These are phyloP conservation scores for Brachyptera risi DNA, from an alignment of 2,888 invertebrate species.

Conservation along the genomic window DNA sequence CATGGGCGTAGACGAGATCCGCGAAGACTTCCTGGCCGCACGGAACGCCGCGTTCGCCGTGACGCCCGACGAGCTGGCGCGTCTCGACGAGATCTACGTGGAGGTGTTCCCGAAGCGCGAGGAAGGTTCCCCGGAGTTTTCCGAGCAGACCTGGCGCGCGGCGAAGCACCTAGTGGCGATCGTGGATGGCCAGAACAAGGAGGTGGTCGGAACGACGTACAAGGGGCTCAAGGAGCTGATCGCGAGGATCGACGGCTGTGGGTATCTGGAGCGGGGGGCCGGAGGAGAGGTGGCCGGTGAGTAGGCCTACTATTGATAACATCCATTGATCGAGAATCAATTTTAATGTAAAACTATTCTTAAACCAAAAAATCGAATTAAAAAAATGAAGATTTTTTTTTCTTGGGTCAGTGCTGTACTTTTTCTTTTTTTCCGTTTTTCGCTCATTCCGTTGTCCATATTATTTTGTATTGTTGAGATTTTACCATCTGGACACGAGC, in stretches of 20 bases:
- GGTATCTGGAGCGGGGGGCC: background rate
- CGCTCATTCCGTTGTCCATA: too few relatives aligned
- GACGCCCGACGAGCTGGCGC: slow-evolving; percentile 67
- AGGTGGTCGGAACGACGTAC: slow-evolving; percentile 75
- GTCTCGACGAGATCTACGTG: slow-evolving; percentile 69
- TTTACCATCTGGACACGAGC: too few relatives aligned
- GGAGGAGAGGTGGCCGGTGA: too few relatives aligned
- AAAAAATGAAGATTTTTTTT: too few relatives aligned
- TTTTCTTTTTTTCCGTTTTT: too few relatives aligned
- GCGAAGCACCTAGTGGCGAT: slow-evolving; percentile 81
- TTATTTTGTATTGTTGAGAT: too few relatives aligned
- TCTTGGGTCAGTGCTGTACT: too few relatives aligned
- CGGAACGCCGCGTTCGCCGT: slow-evolving; percentile 79
- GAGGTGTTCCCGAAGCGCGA: slow-evolving; percentile 72
- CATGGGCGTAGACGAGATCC: slow-evolving; percentile 66
- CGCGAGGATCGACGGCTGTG: background rate
- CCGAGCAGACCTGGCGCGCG: slow-evolving; percentile 48
- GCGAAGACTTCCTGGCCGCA: slow-evolving; percentile 80
- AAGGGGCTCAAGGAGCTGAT: slow-evolving; percentile 43
- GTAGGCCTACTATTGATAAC: too few relatives aligned
- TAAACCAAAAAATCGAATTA: too few relatives aligned
- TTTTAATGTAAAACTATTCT: too few relatives aligned
- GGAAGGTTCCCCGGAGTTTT: background rate
- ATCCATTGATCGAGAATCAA: too few relatives aligned
- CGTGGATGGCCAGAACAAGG: slow-evolving; percentile 79